Evolutionary conservation across 2,888 invertebrate species (phyloP), one percentile per base, ranked within the genome.

Genomic region (Aphrophora alni): DNA sequence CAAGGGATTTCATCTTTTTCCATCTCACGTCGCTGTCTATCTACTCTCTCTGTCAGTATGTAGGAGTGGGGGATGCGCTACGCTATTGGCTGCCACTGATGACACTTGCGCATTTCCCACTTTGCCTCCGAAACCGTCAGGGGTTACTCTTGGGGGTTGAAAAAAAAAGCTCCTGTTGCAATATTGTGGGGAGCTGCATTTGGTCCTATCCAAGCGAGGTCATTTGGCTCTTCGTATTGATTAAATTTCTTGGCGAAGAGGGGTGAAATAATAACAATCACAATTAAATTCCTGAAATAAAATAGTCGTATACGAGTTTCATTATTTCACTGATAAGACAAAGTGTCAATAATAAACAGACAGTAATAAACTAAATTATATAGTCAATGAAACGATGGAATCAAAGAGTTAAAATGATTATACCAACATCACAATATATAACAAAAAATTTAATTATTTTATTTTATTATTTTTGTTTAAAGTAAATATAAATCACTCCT

Each of bases 171-270:
- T 59, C 59, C 59, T 59, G 59, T 59, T 59, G 59, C 59, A 59
- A 59, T 59, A 59, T 59, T 59, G 59, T 59, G 59, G 59, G 59
- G 59, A 59, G 59, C 59, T 59, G 59, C 21, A 59, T 59, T 59
- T 17, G 59, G 59, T 59, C 59, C 21, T 21, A 59, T 59, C 59
- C 21, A 59, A 59, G 59, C 59, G 59, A 21, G 59, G 59, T 59
- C 59, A 59, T 59, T 59, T 59, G 21, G 21, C 59, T 59, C 59
- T 21, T 59, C 1, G 59, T 59, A 59, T 59, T 59, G 59, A 59
- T 59, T 59, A 59, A 21, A 59, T 59, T 59, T 59, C 59, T 59
- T 59, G 59, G 21, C 2, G 21, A 21, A 59, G 59, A 59, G 59
- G 59, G 59, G 59, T 21, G 59, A 59, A 14, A 44, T 44, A 14